Conservation (phyloP, 2,113 vertebrate species). For the Cololabis saira region DNA sequence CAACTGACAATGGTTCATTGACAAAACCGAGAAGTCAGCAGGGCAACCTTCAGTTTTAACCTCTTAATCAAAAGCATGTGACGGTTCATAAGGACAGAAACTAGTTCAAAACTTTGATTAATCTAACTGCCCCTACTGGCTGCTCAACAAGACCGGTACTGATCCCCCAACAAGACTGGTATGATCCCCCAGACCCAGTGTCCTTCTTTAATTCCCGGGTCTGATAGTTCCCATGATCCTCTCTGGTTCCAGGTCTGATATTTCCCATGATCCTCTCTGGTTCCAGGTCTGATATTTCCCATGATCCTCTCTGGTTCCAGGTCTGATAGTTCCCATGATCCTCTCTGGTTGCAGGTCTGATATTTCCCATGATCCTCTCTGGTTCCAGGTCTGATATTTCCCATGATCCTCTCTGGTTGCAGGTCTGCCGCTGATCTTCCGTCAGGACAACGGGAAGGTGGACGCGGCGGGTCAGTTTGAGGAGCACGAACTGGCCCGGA, state of each 20-base stretch:
- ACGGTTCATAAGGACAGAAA: too few relatives aligned
- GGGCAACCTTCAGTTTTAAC: too few relatives aligned
- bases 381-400: too few relatives aligned
- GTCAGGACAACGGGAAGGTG: constrained; percentile 93
- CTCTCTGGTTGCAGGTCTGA: too few relatives aligned
- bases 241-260: constrained; percentile 11
- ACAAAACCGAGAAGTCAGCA: too few relatives aligned
- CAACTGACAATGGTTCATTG: too few relatives aligned
- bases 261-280: too few relatives aligned
- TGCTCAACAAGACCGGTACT: constrained; percentile 94
- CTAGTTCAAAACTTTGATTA: too few relatives aligned
- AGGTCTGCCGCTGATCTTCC: constrained; percentile 97
- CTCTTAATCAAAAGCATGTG: too few relatives aligned
- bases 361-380: not conserved
- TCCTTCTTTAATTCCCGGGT: too few relatives aligned
- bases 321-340: too few relatives aligned
- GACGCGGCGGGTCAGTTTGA: constrained; percentile 97
- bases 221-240: not conserved
- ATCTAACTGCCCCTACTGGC: too few relatives aligned
- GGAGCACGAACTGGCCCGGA: constrained; percentile 95
- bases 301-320: not conserved
- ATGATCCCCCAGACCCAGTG: not conserved
- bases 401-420: constrained; percentile 10
- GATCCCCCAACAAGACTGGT: not conserved
- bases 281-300: constrained; percentile 86